Percentiles rank a stretch among this genome's conserved stretches.
phyloP scores from a whole-genome alignment of 53 echinoderm and acorn worm genomes.

The Temnopleurus reevesii region DNA sequence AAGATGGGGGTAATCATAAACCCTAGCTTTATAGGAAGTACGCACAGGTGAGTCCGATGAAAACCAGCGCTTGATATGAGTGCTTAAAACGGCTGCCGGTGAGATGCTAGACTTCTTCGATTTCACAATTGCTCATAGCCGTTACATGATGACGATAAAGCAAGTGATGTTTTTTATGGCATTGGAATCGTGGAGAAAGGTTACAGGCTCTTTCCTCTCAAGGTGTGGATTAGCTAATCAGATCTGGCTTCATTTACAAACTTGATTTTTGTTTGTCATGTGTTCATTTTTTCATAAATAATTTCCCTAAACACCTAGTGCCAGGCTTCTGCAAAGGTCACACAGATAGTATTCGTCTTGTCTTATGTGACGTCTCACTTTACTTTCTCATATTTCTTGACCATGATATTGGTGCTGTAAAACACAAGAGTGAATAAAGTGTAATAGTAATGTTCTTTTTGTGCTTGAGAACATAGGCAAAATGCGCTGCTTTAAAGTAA shows the following conservation, averaged over 20 bases:
- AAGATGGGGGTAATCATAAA: conserved; percentile 30
- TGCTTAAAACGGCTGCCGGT: conserved; percentile 30
- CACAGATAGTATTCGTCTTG: no score
- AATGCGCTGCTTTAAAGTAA: no score
- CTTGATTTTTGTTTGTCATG: neutral
- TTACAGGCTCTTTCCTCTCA: neutral
- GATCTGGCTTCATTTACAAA: neutral
- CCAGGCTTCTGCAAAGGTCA: no score
- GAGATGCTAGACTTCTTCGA: neutral
- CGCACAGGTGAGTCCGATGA: conserved; percentile 57
- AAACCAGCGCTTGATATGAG: conserved; percentile 43
- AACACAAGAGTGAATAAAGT: no score
- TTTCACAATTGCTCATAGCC: conserved; percentile 37
- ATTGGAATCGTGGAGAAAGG: conserved; percentile 8
- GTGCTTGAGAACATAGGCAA: no score
- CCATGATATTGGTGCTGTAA: no score
- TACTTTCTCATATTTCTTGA: no score
- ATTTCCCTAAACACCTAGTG: neutral
- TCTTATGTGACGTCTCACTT: no score
- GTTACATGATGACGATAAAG: conserved; percentile 18
- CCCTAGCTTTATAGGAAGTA: conserved; percentile 50
- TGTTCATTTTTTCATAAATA: neutral
- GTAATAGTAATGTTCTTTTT: no score
- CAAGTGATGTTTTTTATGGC: conserved; percentile 15
- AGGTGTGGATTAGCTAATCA: conserved; percentile 30